Percentiles rank a stretch among this genome's conserved stretches.
phyloP scores from a whole-genome alignment of 2,888 invertebrate species.

The Tricholauxania praeusta region DNA sequence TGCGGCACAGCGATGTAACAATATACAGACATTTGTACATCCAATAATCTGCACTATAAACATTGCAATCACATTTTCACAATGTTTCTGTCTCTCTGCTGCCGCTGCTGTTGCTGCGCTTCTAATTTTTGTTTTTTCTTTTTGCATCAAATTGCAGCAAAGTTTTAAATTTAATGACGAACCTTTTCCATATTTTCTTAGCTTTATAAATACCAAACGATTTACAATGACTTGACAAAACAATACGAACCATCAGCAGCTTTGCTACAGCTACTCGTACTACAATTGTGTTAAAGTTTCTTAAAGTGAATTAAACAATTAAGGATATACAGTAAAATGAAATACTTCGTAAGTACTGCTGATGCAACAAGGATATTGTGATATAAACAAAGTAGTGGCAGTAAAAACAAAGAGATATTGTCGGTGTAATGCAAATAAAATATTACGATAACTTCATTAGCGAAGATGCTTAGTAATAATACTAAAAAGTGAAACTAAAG shows the following conservation, averaged over 20 bases:
- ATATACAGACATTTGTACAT: not conserved
- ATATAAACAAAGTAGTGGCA: not conserved
- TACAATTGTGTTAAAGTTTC: not conserved
- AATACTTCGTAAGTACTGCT: conserved; percentile 47
- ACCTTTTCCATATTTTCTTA: not conserved
- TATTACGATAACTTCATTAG: not conserved
- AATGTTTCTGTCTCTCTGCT: not conserved
- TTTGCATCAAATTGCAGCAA: conserved; percentile 24
- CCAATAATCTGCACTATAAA: not conserved
- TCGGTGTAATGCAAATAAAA: too few relatives aligned
- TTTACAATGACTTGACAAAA: conserved; percentile 8
- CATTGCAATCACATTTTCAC: conserved; percentile 14
- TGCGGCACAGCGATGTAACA: conserved; percentile 14
- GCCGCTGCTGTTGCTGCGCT: not conserved
- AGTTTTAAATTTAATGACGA: not conserved
- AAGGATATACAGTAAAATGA: conserved; percentile 43
- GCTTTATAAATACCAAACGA: conserved; percentile 29
- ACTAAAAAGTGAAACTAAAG: not conserved
- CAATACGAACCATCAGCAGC: conserved; percentile 19
- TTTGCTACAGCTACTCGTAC: conserved; percentile 1
- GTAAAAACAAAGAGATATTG: not conserved
- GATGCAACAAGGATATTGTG: not conserved
- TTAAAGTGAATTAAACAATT: not conserved
- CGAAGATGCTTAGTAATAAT: not conserved
- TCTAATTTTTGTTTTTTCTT: not conserved